These are phyloP conservation scores for Chaetophractus vellerosus DNA, from an alignment of 2,797 vertebrate species.

Conservation along the genomic window DNA sequence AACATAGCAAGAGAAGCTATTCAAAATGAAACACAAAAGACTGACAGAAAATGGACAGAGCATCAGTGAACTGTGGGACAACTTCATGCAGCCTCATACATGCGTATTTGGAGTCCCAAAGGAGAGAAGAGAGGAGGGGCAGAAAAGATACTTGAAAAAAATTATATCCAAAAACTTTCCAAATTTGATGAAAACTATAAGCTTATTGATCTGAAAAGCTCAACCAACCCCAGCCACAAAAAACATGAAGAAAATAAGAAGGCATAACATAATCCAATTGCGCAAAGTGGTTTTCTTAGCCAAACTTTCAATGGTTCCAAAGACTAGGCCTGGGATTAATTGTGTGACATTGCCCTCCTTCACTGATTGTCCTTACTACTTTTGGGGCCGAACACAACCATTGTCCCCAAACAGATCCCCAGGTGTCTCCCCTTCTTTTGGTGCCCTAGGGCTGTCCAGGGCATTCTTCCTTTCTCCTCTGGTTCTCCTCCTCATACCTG, in stretches of 20 bases:
- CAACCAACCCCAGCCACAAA: neutral
- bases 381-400: neutral
- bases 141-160: neutral
- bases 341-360: accelerated
- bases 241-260: accelerated
- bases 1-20: neutral
- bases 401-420: neutral
- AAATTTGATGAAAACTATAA: neutral
- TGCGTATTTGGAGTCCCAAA: neutral
- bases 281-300: neutral
- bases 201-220: neutral
- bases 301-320: neutral
- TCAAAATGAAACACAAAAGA: neutral
- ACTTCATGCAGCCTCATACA: accelerated
- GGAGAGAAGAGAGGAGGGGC: neutral
- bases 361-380: neutral
- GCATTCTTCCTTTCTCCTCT: neutral
- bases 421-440: too few species aligned
- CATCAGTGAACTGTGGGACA: accelerated
- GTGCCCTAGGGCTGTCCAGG: neutral
- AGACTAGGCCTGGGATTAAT: neutral
- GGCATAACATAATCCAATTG: accelerated
- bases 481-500: neutral
- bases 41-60: neutral
- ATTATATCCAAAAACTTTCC: neutral